These are phyloP conservation scores for Ectropis grisescens DNA, from an alignment of 1,140 invertebrate species.

Conservation along the genomic window DNA sequence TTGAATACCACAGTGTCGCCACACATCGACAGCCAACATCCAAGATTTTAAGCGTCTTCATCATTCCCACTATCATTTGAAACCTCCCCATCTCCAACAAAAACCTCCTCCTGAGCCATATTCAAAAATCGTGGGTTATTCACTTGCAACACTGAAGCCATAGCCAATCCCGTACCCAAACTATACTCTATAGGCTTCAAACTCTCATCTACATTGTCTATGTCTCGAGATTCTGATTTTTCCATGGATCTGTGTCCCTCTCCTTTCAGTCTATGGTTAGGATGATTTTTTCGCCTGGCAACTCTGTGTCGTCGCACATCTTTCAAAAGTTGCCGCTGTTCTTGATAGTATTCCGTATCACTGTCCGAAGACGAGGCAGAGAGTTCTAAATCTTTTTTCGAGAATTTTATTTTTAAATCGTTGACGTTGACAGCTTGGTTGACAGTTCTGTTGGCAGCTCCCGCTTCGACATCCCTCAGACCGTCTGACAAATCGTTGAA, in stretches of 20 bases:
- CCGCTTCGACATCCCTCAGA: conserved; percentile 18
- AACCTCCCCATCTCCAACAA: conserved; percentile 50
- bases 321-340: conserved; percentile 25
- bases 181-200: conserved; percentile 55
- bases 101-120: conserved; percentile 43
- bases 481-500: conserved; percentile 20
- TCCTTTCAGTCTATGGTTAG: conserved; percentile 24
- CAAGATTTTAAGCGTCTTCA: conserved; percentile 39
- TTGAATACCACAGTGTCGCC: no score
- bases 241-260: no score
- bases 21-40: no score
- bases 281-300: conserved; percentile 38
- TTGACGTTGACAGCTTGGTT: conserved; percentile 9
- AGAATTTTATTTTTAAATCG: conserved; percentile 21
- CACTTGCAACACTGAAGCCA: conserved; percentile 56
- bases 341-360: conserved; percentile 29
- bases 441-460: conserved; percentile 12
- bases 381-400: conserved; percentile 45
- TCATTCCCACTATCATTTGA: conserved; percentile 54
- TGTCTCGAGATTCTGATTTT: conserved; percentile 5
- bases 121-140: conserved; percentile 26
- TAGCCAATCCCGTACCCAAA: conserved; percentile 60
- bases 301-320: conserved; percentile 38
- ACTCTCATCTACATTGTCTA: conserved; percentile 51
- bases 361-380: conserved; percentile 40